Evolutionary conservation across 2,113 vertebrate species (phyloP).

Genomic region (Nannospalax galili): DNA sequence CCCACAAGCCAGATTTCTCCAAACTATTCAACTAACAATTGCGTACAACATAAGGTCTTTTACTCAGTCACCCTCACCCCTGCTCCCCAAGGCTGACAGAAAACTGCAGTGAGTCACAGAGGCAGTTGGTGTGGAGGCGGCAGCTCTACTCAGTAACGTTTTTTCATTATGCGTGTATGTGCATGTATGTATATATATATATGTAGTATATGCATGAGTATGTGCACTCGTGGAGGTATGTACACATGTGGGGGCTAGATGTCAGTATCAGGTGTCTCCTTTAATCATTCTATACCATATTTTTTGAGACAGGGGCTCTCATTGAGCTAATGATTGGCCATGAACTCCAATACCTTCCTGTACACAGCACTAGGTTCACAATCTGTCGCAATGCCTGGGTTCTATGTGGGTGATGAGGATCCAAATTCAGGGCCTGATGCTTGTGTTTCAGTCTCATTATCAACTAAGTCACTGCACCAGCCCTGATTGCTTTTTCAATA

Average conservation of each 20-base stretch:
- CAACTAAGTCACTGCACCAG: not conserved
- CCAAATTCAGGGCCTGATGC: not conserved
- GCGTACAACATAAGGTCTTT: slow-evolving; percentile 19
- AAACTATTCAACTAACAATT: slow-evolving; percentile 12
- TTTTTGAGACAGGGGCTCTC: not conserved
- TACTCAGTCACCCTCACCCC: slow-evolving; percentile 23
- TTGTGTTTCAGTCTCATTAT: not conserved
- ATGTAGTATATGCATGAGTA: not conserved
- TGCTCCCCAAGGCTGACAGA: not conserved
- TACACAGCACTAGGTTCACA: not conserved
- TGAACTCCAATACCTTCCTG: not conserved
- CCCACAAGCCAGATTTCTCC: slow-evolving; percentile 34
- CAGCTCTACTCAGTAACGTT: slow-evolving; percentile 29
- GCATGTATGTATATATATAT: not conserved
- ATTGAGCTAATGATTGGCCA: not conserved
- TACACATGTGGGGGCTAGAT: not conserved
- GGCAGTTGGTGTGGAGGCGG: slow-evolving; percentile 68
- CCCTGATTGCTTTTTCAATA: slow-evolving; percentile 33
- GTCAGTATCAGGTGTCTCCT: not conserved
- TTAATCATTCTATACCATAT: not conserved
- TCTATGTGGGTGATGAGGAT: not conserved
- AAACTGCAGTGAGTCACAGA: slow-evolving; percentile 44
- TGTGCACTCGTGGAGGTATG: not conserved
- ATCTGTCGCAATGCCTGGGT: not conserved
- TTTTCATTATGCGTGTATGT: no score